Percentiles rank a stretch among this genome's conserved stretches.
These are phyloP conservation scores for Pempheris klunzingeri DNA, from an alignment of 2,797 vertebrate species.

Conservation along the genomic window DNA sequence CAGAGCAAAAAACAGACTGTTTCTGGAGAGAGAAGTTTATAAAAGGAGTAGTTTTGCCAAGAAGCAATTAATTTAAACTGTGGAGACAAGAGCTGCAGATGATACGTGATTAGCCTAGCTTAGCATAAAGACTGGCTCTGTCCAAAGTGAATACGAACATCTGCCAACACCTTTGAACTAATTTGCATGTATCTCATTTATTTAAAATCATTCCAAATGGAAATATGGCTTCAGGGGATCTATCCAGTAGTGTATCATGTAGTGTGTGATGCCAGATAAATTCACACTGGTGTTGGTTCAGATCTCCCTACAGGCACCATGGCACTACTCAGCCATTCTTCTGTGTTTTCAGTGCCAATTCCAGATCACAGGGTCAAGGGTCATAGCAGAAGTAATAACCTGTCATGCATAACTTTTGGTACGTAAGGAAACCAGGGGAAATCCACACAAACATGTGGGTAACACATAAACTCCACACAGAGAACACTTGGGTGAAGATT, in stretches of 20 bases:
- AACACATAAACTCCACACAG: neutral
- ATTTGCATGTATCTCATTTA: neutral
- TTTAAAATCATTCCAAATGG: no score
- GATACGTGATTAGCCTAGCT: neutral
- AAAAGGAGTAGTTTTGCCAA: no score
- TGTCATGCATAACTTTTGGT: neutral
- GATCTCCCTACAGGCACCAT: no score
- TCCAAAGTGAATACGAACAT: neutral
- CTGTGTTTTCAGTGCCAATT: neutral
- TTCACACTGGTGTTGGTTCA: neutral
- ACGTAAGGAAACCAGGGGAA: slow-evolving; percentile 3
- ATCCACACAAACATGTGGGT: neutral
- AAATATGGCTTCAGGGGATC: neutral
- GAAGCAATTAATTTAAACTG: no score
- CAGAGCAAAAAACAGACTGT: neutral
- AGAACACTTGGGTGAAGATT: neutral
- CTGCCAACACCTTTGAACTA: neutral
- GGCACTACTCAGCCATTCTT: neutral
- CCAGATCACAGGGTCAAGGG: neutral
- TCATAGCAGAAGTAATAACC: neutral
- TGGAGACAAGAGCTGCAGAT: neutral
- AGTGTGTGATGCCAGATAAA: no score
- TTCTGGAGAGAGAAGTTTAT: neutral
- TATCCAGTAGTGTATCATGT: neutral
- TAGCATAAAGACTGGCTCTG: neutral